phyloP scores from a whole-genome alignment of 2,113 vertebrate species.

The Eulemur macaco region DNA sequence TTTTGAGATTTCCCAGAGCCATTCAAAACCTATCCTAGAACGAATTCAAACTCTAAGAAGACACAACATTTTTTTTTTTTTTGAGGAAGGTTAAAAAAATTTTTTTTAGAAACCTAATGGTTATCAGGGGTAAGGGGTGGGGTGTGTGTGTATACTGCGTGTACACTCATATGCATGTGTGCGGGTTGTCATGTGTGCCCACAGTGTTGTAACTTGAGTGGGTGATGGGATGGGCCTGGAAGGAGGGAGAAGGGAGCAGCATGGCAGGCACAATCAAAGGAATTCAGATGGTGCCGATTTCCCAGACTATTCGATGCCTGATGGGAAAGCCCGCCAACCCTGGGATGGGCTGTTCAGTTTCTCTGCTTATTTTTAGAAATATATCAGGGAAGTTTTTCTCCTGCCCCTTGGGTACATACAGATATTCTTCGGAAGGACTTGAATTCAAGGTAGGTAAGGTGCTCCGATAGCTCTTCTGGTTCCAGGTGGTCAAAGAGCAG shows the following conservation, averaged over 20 bases:
- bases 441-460: constrained; percentile 96
- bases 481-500: constrained; percentile 97
- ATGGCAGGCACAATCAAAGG: not conserved
- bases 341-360: not conserved
- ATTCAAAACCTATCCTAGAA: not conserved
- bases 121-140: not conserved
- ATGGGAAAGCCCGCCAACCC: not conserved
- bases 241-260: not conserved
- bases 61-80: not conserved
- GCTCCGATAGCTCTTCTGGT: constrained; percentile 94
- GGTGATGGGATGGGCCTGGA: not conserved
- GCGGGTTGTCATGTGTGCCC: not conserved
- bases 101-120: not conserved
- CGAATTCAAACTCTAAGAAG: not conserved
- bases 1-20: not conserved
- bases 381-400: not conserved
- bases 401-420: constrained; percentile 82
- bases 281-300: not conserved
- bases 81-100: not conserved
- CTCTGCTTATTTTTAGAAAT: not conserved
- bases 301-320: not conserved
- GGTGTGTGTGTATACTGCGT: not conserved
- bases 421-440: constrained; percentile 97
- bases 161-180: too few species aligned
- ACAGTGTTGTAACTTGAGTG: not conserved